Conservation (phyloP, 1,140 invertebrate species). For the Telenomus remus region DNA sequence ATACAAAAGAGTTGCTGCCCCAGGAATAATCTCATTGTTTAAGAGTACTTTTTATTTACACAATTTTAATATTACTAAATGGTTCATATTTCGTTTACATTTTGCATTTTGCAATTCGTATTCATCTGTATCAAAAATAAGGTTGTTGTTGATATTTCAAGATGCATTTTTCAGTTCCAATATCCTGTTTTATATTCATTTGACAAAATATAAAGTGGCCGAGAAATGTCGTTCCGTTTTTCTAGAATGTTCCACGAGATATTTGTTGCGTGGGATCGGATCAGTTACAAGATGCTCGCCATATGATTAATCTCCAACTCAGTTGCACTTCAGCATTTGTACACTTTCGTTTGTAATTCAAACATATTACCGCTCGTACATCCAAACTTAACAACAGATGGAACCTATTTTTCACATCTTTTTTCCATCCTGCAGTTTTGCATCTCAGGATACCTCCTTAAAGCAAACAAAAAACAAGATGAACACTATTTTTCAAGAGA, state of each 20-base stretch:
- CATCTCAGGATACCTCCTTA: too few relatives aligned
- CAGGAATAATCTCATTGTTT: too few relatives aligned
- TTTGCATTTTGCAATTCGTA: too few relatives aligned
- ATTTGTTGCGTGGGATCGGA: conserved; percentile 40
- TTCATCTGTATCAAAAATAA: too few relatives aligned
- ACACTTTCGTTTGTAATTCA: conserved; percentile 27
- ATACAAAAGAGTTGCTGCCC: too few relatives aligned
- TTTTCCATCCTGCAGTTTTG: background rate
- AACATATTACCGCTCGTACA: conserved; percentile 7
- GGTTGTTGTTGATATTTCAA: background rate
- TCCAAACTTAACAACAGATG: conserved; percentile 1
- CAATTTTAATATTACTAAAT: too few relatives aligned
- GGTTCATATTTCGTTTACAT: too few relatives aligned
- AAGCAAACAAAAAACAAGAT: too few relatives aligned
- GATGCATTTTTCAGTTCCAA: background rate
- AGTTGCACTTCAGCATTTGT: conserved; percentile 16
- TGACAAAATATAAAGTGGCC: conserved; percentile 21
- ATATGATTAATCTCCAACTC: conserved; percentile 47
- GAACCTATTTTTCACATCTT: background rate
- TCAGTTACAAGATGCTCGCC: conserved; percentile 49
- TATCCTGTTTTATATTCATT: conserved; percentile 18
- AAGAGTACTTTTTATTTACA: too few relatives aligned
- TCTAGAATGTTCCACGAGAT: too few relatives aligned
- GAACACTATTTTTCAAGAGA: too few relatives aligned
- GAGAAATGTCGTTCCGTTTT: conserved; percentile 38